Evolutionary conservation across 2,888 invertebrate genomes (phyloP), one percentile per base, ranked within the genome.

Genomic region (Chaetogeoica ovagalla): DNA sequence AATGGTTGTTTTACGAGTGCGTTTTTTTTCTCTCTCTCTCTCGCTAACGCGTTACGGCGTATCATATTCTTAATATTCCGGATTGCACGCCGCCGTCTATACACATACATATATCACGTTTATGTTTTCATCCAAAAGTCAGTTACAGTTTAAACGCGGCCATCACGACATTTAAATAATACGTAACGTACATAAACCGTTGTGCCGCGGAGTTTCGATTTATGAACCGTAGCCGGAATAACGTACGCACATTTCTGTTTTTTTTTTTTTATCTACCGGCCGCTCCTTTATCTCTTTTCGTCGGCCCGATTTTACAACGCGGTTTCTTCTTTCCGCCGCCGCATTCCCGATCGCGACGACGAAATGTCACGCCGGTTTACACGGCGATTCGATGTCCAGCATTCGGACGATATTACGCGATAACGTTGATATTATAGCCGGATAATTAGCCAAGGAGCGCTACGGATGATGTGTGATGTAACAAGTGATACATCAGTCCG

Each of bases 201-300:
- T 39, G 48, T 15, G 0, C 3, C 48, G 2, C 43, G 43, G 6
- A 55, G 52, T 21, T 52, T 63, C 55, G 73, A 73, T 73, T 73
- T 73, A 63, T 52, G 63, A 73, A 73, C 73, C 55, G 55, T 73
- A 11, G 62, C n/a, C 48, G 52, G 55, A 73, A 73, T 9, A n/a
- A n/a, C n/a, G n/a, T n/a, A n/a, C n/a, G n/a, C n/a, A n/a, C n/a
- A n/a, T n/a, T n/a, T 17, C 30, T 15, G 52, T 37, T 63, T 73
- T 73, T 52, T 73, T 48, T 52, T 69, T 52, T 15, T 1, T 48
- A 48, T 48, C 1, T 30, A 30, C 4, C 4, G 30, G 4, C 30
- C 21, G 21, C n/a, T 66, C 43, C 43, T 48, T 71, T n/a, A n/a
- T 73, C 48, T 52, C 52, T 62, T 52, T 30, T 30, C 21, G 17